A percentile compares a stretch with the other conserved stretches of the same genome.
Conservation (phyloP, 2,113 vertebrate species). For the Calcarius ornatus region DNA sequence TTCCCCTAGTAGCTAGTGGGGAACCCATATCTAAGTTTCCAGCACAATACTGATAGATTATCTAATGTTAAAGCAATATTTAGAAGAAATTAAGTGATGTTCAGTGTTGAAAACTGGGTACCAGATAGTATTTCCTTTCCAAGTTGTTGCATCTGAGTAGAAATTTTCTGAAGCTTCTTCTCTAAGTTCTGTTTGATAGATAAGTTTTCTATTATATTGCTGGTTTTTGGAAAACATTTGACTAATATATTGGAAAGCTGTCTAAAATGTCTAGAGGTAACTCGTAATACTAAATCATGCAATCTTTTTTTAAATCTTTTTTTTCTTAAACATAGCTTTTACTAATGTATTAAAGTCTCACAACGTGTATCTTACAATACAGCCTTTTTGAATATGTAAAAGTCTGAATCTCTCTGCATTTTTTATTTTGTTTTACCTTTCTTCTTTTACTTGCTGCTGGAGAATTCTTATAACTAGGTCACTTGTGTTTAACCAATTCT, state of each 20-base stretch:
- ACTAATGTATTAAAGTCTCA: accelerated
- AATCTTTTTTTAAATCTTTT: not conserved
- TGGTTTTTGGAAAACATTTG: not conserved
- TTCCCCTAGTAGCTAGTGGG: not conserved
- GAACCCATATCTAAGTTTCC: not conserved
- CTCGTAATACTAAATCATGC: not conserved
- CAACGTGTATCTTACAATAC: not conserved
- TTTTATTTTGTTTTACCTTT: not conserved
- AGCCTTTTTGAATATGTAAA: accelerated
- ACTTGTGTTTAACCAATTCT: not conserved
- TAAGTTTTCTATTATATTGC: not conserved
- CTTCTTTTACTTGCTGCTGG: not conserved
- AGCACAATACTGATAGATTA: not conserved
- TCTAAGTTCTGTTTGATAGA: not conserved
- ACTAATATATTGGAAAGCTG: not conserved
- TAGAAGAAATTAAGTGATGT: not conserved
- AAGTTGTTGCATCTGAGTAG: not conserved
- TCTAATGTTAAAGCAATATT: not conserved
- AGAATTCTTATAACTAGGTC: not conserved
- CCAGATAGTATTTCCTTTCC: not conserved
- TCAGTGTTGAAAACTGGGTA: not conserved
- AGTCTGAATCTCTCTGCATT: not conserved
- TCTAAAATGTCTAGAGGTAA: not conserved
- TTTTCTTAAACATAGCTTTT: not conserved
- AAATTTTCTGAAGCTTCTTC: not conserved